phyloP scores from a whole-genome alignment of 2,888 invertebrate species.

The Sepioteuthis lessoniana region DNA sequence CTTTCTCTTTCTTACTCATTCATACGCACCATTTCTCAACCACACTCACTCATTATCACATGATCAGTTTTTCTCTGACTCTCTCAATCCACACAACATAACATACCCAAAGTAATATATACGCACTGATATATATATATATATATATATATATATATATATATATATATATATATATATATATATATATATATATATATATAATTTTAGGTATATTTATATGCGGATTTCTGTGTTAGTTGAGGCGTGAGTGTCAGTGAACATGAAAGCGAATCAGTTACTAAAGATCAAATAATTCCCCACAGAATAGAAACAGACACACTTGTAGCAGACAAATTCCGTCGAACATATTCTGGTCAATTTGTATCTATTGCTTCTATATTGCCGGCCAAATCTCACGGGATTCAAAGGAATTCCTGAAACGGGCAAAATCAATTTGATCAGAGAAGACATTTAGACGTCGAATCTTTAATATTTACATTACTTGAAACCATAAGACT shows the following conservation, averaged over 20 bases:
- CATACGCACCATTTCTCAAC: too few species aligned
- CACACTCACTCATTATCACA: too few species aligned
- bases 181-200: conserved; percentile 17
- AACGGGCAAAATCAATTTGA: background rate
- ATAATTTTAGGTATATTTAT: background rate
- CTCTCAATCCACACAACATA: too few species aligned
- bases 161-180: background rate
- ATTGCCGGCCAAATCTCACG: background rate
- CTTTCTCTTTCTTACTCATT: too few species aligned
- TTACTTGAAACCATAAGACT: background rate
- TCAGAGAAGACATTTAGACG: background rate
- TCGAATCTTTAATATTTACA: conserved; percentile 33
- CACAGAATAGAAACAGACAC: background rate
- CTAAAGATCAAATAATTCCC: background rate
- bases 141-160: background rate
- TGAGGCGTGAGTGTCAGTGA: background rate
- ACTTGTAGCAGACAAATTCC: conserved; percentile 15
- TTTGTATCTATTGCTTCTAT: background rate
- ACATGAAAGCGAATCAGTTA: background rate
- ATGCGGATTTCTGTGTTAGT: background rate
- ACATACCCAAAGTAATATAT: too few species aligned
- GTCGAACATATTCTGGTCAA: background rate
- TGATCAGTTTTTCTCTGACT: too few species aligned
- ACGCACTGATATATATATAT: too few species aligned
- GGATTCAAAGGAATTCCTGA: background rate